A percentile compares a stretch with the other conserved stretches of the same genome.
phyloP scores from a whole-genome alignment of 2,888 invertebrate genomes.

The Bedellia somnulentella region DNA sequence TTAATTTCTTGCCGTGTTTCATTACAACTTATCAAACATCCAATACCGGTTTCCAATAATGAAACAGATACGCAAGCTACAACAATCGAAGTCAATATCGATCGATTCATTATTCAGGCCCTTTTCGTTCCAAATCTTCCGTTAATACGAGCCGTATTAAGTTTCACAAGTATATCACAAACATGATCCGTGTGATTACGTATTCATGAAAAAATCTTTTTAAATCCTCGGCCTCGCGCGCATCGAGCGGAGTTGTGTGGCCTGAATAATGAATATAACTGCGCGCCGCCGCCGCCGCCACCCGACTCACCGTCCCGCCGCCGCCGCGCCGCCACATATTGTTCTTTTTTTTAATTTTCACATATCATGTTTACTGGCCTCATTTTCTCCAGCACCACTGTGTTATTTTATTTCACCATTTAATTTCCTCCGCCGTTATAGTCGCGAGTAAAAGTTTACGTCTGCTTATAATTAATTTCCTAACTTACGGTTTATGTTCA shows the following conservation, averaged over 20 bases:
- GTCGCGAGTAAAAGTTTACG: too few species aligned
- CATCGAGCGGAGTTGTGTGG: slow-evolving; percentile 21
- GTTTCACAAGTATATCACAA: slow-evolving; percentile 13
- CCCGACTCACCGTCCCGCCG: slow-evolving; percentile 15
- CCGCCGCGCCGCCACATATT: slow-evolving; percentile 20
- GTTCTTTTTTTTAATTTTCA: slow-evolving; percentile 37
- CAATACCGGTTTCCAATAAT: too few species aligned
- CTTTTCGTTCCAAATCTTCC: neutral
- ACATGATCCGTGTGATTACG: slow-evolving; percentile 12
- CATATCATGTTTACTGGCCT: neutral
- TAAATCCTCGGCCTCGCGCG: slow-evolving; percentile 20
- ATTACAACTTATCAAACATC: too few species aligned
- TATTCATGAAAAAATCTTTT: slow-evolving; percentile 20
- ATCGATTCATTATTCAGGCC: neutral
- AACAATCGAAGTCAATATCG: too few species aligned
- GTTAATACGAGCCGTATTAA: slow-evolving; percentile 5
- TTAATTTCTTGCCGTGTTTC: too few species aligned
- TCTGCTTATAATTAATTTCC: too few species aligned
- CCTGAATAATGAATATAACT: slow-evolving; percentile 41
- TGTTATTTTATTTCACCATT: too few species aligned
- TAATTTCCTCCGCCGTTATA: neutral
- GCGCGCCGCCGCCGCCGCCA: too few species aligned
- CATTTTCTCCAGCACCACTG: too few species aligned
- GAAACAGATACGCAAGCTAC: too few species aligned
- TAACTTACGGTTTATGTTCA: too few species aligned